phyloP scores from a whole-genome alignment of 2,888 invertebrate species.

The Tinea pellionella region DNA sequence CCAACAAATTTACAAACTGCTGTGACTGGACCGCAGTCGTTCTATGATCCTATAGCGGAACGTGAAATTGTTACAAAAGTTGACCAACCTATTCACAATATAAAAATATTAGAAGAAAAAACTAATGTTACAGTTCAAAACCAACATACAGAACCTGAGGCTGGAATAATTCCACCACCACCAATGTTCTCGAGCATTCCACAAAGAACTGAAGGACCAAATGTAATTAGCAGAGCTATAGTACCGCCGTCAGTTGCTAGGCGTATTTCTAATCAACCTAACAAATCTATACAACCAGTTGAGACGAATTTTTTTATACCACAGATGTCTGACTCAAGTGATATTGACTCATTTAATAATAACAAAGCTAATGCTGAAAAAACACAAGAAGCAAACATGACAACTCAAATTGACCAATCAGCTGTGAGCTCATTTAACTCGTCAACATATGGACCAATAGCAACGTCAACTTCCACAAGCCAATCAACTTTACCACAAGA shows the following conservation, averaged over 20 bases:
- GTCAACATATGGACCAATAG: constrained; percentile 15
- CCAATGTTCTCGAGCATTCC: constrained; percentile 48
- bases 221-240: constrained; percentile 33
- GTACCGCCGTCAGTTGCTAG: constrained; percentile 58
- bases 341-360: neutral
- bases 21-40: too few relatives aligned
- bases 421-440: constrained; percentile 27
- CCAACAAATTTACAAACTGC: neutral
- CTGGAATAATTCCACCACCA: constrained; percentile 47
- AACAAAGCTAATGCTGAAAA: neutral
- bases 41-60: neutral
- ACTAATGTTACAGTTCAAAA: neutral
- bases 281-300: constrained; percentile 29
- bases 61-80: neutral
- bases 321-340: neutral
- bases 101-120: neutral
- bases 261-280: constrained; percentile 43
- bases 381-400: neutral
- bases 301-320: neutral
- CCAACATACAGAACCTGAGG: neutral
- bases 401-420: constrained; percentile 7
- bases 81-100: neutral
- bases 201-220: constrained; percentile 24
- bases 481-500: constrained; percentile 20
- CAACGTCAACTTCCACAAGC: neutral